Evolutionary conservation across 2,797 vertebrate genomes (phyloP).

Genomic region (Ctenopoma kingsleyae): DNA sequence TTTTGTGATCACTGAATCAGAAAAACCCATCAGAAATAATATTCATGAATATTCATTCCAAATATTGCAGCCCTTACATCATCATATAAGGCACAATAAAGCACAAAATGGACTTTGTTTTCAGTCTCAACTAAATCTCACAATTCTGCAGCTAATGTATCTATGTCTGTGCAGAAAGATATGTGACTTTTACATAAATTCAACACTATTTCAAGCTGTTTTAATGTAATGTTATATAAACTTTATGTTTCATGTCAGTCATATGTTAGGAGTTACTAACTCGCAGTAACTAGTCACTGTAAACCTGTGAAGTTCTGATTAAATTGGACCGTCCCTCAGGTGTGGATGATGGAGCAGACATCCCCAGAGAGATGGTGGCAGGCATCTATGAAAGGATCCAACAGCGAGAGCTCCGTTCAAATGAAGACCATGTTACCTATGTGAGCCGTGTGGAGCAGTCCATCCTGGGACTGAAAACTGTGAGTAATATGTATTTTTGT

Average conservation of each 20-base stretch:
- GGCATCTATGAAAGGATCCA: slow-evolving; percentile 99
- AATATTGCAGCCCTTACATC: not conserved
- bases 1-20: not conserved
- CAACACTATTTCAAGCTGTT: not conserved
- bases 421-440: slow-evolving; percentile 98
- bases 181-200: not conserved
- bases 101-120: not conserved
- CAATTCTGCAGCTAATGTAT: not conserved
- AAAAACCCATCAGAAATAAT: not conserved
- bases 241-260: too few relatives aligned
- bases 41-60: not conserved
- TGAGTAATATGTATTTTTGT: slow-evolving; percentile 70
- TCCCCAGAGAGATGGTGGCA: slow-evolving; percentile 96
- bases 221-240: too few relatives aligned
- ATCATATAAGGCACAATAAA: not conserved
- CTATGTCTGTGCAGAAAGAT: not conserved
- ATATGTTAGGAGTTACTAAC: too few relatives aligned
- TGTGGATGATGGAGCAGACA: slow-evolving; percentile 97
- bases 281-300: too few relatives aligned
- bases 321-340: slow-evolving; percentile 77
- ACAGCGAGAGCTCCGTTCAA: slow-evolving; percentile 96
- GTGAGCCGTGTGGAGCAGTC: slow-evolving; percentile 99
- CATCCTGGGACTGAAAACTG: slow-evolving; percentile 94
- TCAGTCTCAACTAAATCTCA: not conserved
- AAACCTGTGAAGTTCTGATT: too few relatives aligned